phyloP scores from a whole-genome alignment of 2,888 invertebrate species.

The Drosophila helvetica region DNA sequence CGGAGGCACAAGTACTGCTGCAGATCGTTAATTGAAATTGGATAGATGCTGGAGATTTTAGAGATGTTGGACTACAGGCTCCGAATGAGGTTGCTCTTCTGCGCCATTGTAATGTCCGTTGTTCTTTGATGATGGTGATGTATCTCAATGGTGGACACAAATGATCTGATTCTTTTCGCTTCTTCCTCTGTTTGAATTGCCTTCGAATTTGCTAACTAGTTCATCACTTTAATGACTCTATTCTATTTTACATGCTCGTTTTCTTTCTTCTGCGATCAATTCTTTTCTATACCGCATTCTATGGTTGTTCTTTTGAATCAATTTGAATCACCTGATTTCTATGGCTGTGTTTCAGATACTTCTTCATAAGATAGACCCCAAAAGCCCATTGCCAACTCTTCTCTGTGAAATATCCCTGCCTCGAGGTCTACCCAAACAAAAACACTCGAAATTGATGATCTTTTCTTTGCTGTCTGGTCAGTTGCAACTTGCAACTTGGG shows the following conservation, averaged over 20 bases:
- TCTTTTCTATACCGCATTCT: too few species aligned
- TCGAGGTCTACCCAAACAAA: background rate
- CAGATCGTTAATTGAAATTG: background rate
- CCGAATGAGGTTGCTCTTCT: background rate
- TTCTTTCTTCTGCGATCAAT: background rate
- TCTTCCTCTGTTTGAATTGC: background rate
- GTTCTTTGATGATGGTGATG: background rate
- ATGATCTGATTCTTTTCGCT: constrained; percentile 3
- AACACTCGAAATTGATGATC: background rate
- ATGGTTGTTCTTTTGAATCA: too few species aligned
- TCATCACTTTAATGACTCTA: constrained; percentile 11
- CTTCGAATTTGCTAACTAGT: constrained; percentile 4
- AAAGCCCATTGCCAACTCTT: background rate
- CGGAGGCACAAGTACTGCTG: background rate
- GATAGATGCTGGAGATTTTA: background rate
- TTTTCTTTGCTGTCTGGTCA: constrained; percentile 1
- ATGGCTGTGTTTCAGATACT: too few species aligned
- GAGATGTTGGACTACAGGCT: background rate
- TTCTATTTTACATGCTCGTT: background rate
- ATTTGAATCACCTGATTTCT: too few species aligned
- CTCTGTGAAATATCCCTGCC: background rate
- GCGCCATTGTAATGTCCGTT: constrained; percentile 2
- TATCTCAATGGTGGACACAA: background rate
- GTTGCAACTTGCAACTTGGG: constrained; percentile 29
- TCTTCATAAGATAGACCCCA: background rate